Evolutionary conservation across 2,113 vertebrate species (phyloP).

Genomic region (Prolemur simus): DNA sequence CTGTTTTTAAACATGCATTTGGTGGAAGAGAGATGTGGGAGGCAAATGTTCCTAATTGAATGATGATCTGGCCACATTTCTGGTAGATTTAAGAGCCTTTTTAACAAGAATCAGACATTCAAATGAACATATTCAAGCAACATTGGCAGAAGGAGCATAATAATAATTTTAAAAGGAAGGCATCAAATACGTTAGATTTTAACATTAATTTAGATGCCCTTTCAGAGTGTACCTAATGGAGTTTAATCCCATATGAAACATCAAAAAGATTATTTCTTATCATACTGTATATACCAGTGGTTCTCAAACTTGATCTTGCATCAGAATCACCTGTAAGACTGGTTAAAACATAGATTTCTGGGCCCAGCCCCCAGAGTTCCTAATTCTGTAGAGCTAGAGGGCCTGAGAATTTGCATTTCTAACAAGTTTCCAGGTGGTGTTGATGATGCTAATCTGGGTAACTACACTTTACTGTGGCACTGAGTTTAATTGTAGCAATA

Average conservation of each 20-base stretch:
- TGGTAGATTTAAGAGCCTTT: neutral
- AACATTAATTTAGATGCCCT: neutral
- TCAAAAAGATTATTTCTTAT: neutral
- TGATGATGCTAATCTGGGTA: neutral
- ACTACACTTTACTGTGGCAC: neutral
- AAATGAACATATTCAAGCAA: neutral
- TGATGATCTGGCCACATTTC: conserved; percentile 1
- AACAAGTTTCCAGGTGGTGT: neutral
- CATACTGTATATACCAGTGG: neutral
- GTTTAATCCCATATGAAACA: neutral
- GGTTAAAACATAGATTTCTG: conserved; percentile 1
- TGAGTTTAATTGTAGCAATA: neutral
- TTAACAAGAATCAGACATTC: neutral
- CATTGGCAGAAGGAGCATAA: neutral
- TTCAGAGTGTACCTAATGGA: neutral
- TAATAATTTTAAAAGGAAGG: conserved; percentile 33
- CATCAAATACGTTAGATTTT: neutral
- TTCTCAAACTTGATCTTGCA: conserved; percentile 2
- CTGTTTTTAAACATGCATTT: conserved; percentile 1
- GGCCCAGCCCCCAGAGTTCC: neutral
- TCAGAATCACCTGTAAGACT: neutral
- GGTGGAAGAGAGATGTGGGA: neutral
- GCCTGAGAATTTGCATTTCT: neutral
- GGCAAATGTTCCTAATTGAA: neutral
- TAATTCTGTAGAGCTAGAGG: neutral